Base-by-base conservation (phyloP, 2,113 vertebrate species). In the Pygoscelis antarcticus region DNA sequence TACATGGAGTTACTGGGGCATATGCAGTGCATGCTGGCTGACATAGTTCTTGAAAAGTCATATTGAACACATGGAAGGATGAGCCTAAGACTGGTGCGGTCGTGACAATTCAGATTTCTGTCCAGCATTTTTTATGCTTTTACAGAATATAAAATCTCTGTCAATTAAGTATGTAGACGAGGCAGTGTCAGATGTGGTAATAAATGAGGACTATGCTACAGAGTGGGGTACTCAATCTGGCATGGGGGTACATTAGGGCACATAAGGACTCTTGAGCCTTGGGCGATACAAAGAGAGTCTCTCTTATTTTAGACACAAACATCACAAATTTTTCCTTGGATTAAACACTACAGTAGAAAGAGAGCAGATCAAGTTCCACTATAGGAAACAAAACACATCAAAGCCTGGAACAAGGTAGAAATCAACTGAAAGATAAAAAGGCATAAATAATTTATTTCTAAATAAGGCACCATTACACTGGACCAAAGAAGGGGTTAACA, bases 1-100 rank as follows among this genome's bases (percentile, higher is more conserved):
- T 7, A 25, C 13, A 11, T 0, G 0, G 38, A 79, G 40, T 21
- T 47, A 61, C 40, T 25, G 68, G 80, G 32, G 38, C 2, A 0
- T 2, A 9, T 2, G 27, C 23, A n/a, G 42, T 3, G 19, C 71
- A 29, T 26, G 23, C 11, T 22, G 23, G 47, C 20, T 13, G 64
- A n/a, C 29, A 2, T 8, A 64, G 29, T 10, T 22, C 23, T 8
- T 22, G n/a, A 30, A 21, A 51, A n/a, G n/a, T n/a, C n/a, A 13
- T 0, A 6, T 4, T 47, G 29, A 32, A 36, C 30, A 36, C 9
- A 2, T 0, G 29, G 16, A 55, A 29, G 32, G n/a, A 49, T 23
- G 18, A 61, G 30, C 11, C 15, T 13, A 36, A 29, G 47, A 44
- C 20, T 2, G 25, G 58, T 23, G 38, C 21, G 38, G 25, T 65